A percentile compares a stretch with the other conserved stretches of the same genome.
Evolutionary conservation across 2,888 invertebrate species (phyloP).

Genomic region (Watsonalla cultraria): DNA sequence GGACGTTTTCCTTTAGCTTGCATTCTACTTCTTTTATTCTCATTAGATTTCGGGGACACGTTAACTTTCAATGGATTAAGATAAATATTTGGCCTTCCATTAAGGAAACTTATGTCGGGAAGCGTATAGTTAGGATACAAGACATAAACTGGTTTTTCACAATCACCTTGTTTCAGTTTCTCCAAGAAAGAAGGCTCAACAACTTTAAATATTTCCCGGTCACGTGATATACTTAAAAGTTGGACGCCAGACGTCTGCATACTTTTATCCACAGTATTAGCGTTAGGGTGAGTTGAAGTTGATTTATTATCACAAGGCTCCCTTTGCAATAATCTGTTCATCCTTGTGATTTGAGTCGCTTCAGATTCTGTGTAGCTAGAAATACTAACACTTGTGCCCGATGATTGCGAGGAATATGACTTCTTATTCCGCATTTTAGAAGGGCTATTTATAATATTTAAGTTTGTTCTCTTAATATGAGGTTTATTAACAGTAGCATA

Average conservation of each 20-base stretch:
- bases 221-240: constrained; percentile 47
- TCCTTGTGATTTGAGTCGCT: constrained; percentile 71
- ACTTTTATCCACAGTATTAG: constrained; percentile 82
- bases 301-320: constrained; percentile 66
- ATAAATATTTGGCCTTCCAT: constrained; percentile 81
- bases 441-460: constrained; percentile 76
- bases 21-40: constrained; percentile 57
- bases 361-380: constrained; percentile 77
- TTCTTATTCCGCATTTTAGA: constrained; percentile 59
- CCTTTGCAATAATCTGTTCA: constrained; percentile 59
- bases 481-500: constrained; percentile 73
- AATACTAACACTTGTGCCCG: constrained; percentile 73
- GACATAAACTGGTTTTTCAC: constrained; percentile 89
- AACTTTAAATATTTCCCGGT: constrained; percentile 78
- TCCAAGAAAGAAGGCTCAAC: constrained; percentile 85
- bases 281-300: constrained; percentile 73
- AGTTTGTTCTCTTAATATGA: constrained; percentile 63
- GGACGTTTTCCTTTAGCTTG: constrained; percentile 79
- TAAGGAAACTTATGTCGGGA: constrained; percentile 91
- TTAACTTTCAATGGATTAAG: constrained; percentile 84
- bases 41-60: constrained; percentile 57
- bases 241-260: constrained; percentile 84
- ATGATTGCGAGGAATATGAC: constrained; percentile 70
- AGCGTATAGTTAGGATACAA: constrained; percentile 94
- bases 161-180: constrained; percentile 82